Conservation (phyloP, 2,888 invertebrate species). For the Drosophila ochracea region DNA sequence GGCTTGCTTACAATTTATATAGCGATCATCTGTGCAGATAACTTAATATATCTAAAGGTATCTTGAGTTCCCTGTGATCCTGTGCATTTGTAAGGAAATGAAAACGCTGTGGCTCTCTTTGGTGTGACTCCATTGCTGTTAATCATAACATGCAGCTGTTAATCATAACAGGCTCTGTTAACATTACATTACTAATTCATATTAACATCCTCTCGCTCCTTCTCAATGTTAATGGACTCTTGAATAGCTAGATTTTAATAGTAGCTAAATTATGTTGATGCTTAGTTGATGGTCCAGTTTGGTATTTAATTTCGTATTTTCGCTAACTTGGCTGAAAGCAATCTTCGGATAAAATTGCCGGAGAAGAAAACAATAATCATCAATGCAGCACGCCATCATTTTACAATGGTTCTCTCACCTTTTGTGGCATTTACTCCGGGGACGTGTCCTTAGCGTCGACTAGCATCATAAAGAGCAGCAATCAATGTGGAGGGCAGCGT, state of each 20-base stretch:
- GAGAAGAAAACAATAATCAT: conserved; percentile 1
- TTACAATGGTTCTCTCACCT: background rate
- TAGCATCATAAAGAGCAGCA: conserved; percentile 45
- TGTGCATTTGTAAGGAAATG: background rate
- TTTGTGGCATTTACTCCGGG: conserved; percentile 2
- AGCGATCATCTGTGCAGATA: background rate
- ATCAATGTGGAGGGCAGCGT: conserved; percentile 27
- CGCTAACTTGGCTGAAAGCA: background rate
- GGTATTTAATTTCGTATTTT: conserved; percentile 1
- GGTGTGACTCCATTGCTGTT: background rate
- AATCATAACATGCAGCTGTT: background rate
- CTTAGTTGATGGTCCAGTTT: background rate
- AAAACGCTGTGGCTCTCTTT: background rate
- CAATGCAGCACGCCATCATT: background rate
- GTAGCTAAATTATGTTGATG: background rate
- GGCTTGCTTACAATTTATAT: background rate
- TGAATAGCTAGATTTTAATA: background rate
- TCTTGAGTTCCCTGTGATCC: background rate
- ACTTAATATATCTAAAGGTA: background rate
- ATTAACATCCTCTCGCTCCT: background rate
- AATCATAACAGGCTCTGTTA: background rate
- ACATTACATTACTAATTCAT: background rate
- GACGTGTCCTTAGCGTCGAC: conserved; percentile 12
- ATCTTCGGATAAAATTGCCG: background rate
- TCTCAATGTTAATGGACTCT: background rate